Evolutionary conservation across 2,797 vertebrate genomes (phyloP), one percentile per base, ranked within the genome.

Genomic region (Dicrostonyx torquatus): DNA sequence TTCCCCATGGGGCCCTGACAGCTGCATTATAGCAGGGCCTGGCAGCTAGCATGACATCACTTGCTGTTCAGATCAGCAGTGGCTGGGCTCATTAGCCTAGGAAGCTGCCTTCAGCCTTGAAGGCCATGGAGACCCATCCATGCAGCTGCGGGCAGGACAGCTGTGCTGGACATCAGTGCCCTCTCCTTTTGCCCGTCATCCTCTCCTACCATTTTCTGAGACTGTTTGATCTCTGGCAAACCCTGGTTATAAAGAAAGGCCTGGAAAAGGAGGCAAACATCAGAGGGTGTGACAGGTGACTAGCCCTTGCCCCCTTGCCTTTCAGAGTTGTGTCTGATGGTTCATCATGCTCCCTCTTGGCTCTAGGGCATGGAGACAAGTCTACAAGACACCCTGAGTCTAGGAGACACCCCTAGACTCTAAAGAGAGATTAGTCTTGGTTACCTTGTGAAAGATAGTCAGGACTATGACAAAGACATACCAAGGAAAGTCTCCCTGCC

Each of bases 11-110:
- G 98, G 89, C 89, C 93, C 95, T 89, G 98, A 94, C 95, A 96
- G 97, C 64, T 60, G 48, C 31, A 93, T 92, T 95, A 95, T 40
- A 78, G 96, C 90, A 34, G 96, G n/a, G 2, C 58, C 1, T 0
- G 66, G 60, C 92, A 87, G 79, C 79, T 80, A 24, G 84, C 43
- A 31, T 70, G 24, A 96, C 88, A 43, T 95, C 73, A 24, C 80
- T 34, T 26, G 79, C 93, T 76, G 90, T 83, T 95, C 93, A 64
- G 68, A 88, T 77, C 94, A 64, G 55, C 58, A 31, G 40, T 68
- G 26, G 87, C n/a, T 34, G 87, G 37, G 82, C 97, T 97, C 98
- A 87, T 98, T 91, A 97, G 97, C 50, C 29, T 10, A 60, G 79
- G 11, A 31, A 87, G 79, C 96, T 92, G 96, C 96, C 96, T 96